phyloP scores from a whole-genome alignment of 1,140 invertebrate genomes.

The Aphelinus certus region DNA sequence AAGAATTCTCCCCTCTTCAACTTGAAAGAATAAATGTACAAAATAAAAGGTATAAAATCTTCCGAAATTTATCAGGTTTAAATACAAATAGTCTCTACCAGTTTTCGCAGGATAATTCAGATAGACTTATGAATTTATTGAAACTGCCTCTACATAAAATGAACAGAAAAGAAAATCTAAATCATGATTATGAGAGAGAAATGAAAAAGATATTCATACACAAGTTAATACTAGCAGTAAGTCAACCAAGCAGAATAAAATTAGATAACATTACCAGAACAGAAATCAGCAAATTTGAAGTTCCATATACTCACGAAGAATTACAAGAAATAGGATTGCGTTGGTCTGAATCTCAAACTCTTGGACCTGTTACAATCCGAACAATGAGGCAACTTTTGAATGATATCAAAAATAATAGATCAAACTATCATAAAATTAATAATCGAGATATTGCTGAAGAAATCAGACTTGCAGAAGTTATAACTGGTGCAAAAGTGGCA shows the following conservation, averaged over 20 bases:
- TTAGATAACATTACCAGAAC: conserved; percentile 21
- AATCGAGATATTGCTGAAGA: background rate
- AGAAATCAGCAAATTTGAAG: conserved; percentile 24
- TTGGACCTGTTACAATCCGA: conserved; percentile 21
- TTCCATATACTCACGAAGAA: conserved; percentile 21
- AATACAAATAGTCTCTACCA: conserved; percentile 42
- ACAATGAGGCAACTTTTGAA: conserved; percentile 42
- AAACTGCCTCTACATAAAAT: background rate
- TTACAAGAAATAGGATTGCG: conserved; percentile 18
- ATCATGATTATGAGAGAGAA: conserved; percentile 13
- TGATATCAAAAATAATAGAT: conserved; percentile 12
- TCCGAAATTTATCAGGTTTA: conserved; percentile 42
- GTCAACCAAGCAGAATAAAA: conserved; percentile 33
- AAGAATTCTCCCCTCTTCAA: conserved; percentile 33
- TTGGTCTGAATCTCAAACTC: conserved; percentile 23
- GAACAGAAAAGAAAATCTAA: background rate
- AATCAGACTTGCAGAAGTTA: conserved; percentile 20
- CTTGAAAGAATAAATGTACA: conserved; percentile 39
- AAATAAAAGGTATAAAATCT: conserved; percentile 41
- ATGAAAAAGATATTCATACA: conserved; percentile 42
- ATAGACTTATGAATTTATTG: conserved; percentile 18
- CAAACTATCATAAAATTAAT: background rate
- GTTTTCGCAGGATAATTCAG: conserved; percentile 32
- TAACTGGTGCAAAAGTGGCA: background rate
- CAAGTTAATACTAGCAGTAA: conserved; percentile 44